Percentiles rank a stretch among this genome's conserved stretches.
Conservation (phyloP, 2,797 vertebrate genomes). For the Naso thynnoides region DNA sequence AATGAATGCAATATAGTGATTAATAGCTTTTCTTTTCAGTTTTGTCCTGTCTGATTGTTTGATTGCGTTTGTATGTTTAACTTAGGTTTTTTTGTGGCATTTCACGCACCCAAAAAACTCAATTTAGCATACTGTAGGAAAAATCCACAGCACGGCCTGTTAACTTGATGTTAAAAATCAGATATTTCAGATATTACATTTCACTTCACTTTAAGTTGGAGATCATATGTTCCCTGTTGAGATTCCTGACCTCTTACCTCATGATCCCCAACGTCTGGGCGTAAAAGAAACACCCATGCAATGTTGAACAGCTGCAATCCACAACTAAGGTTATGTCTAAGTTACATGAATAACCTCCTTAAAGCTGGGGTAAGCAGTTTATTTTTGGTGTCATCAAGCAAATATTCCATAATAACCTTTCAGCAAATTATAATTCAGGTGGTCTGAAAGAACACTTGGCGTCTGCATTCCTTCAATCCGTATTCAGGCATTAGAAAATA, state of each 20-base stretch:
- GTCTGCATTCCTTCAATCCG: no score
- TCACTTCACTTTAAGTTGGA: neutral
- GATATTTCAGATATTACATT: neutral
- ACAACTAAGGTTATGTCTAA: conserved; percentile 9
- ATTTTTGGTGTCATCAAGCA: no score
- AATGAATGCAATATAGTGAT: neutral
- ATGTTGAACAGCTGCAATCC: conserved; percentile 44
- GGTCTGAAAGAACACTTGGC: no score
- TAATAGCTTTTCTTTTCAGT: neutral
- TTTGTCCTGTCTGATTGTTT: neutral
- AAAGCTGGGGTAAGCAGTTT: no score
- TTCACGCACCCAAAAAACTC: neutral
- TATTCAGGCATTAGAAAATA: no score
- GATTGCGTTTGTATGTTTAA: neutral
- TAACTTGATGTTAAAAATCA: neutral
- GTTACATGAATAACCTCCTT: conserved; percentile 22
- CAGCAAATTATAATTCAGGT: no score
- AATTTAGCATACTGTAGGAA: neutral
- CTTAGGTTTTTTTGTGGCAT: neutral
- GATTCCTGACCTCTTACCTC: conserved; percentile 40
- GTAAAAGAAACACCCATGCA: conserved; percentile 25
- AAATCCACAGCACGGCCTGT: neutral
- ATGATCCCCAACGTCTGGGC: conserved; percentile 26
- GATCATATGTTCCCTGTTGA: neutral
- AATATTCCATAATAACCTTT: no score